Conservation (phyloP, 2,113 vertebrate genomes). For the Numida meleagris region DNA sequence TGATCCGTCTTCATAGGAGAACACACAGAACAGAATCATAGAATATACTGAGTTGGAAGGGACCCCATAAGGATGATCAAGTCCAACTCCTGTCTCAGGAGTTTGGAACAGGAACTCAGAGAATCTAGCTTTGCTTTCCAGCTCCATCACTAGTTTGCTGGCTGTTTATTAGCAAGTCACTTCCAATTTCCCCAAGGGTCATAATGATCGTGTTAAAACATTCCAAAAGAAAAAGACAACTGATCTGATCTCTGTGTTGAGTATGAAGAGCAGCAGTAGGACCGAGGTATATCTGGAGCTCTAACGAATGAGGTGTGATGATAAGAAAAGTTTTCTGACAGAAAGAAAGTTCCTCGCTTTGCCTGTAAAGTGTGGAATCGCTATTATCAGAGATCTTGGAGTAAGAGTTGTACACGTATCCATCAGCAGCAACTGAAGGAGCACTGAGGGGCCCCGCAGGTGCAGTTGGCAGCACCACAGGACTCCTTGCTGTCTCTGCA, state of each 20-base stretch:
- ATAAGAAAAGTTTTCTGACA: background rate
- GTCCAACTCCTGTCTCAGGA: no score
- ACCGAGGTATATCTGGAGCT: background rate
- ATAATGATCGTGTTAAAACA: background rate
- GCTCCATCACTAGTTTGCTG: background rate
- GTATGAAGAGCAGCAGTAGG: background rate
- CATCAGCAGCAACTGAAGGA: background rate
- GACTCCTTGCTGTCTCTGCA: background rate
- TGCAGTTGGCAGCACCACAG: background rate
- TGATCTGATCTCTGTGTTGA: background rate
- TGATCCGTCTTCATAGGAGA: background rate
- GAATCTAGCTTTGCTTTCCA: background rate
- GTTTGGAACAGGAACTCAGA: background rate
- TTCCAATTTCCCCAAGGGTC: background rate
- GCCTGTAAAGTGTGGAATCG: background rate
- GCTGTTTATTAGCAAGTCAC: background rate
- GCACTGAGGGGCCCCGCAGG: accelerated
- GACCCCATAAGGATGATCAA: no score
- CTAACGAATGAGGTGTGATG: background rate
- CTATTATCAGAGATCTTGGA: background rate
- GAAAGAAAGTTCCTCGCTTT: background rate
- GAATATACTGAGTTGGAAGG: no score
- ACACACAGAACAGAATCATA: background rate
- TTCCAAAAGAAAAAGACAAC: background rate
- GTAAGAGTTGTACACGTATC: background rate